Evolutionary conservation across 2,888 invertebrate genomes (phyloP), one percentile per base, ranked within the genome.

Genomic region (Cacoxenus indagator): DNA sequence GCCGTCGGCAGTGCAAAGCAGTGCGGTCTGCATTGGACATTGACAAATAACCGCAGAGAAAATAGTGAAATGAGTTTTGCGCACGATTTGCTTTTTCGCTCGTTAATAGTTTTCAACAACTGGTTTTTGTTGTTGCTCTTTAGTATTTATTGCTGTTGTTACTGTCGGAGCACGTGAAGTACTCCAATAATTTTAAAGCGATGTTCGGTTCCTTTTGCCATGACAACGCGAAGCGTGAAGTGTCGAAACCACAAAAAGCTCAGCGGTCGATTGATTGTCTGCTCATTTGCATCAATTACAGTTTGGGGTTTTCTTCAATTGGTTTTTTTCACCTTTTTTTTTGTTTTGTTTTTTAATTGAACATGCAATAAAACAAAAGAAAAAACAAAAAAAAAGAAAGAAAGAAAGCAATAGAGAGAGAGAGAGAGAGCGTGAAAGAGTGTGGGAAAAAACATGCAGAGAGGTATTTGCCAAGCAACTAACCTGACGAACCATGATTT

Each of bases 401-500:
- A 55, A 43, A 37, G 26, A n/a, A 45, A 46, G 29, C 45, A 46
- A 43, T 17, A n/a, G n/a, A n/a, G n/a, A n/a, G n/a, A n/a, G n/a
- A n/a, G n/a, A n/a, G n/a, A n/a, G n/a, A n/a, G n/a, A n/a, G n/a
- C n/a, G 24, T 31, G 29, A 17, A n/a, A 14, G 6, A 26, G n/a
- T 11, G 31, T 24, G 8, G 5, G 48, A 69, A 69, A 57, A 70
- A 69, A 68, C 61, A 59, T 68, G 70, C 29, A 57, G 67, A n/a
- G 24, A 14, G 26, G 57, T 65, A 51, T 59, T 67, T 71, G 69
- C 69, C 70, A 76, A 68, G 70, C 78, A 83, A 88, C 88, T 88
- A 87, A 88, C 88, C 88, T 88, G 88, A 87, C 86, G 85, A 86
- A 86, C 87, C 88, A 80, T 87, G 86, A 85, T 88, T 88, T 79